Conservation (phyloP, 1,140 invertebrate species). For the Trialeurodes vaporariorum region DNA sequence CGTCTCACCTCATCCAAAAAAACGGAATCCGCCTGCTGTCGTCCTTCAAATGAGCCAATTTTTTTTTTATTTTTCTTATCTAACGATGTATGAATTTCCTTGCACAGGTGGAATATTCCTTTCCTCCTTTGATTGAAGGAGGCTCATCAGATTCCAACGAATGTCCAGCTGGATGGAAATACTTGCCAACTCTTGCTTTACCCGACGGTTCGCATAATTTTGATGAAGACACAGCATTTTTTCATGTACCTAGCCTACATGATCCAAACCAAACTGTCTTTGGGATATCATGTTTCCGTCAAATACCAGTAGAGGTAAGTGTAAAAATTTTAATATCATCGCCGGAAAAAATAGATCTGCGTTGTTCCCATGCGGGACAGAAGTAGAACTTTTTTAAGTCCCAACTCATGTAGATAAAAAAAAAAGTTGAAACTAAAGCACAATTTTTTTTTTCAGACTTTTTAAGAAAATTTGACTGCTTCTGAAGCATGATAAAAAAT, state of each 20-base stretch:
- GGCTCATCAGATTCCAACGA: constrained; percentile 52
- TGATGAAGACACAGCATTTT: constrained; percentile 90
- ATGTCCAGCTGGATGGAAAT: constrained; percentile 84
- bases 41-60: no score
- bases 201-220: constrained; percentile 98
- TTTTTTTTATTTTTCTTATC: no score
- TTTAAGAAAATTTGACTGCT: no score
- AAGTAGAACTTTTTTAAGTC: neutral
- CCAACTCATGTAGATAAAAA: neutral
- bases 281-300: constrained; percentile 94
- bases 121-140: constrained; percentile 72
- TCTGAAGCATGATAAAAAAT: no score
- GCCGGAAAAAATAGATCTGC: no score
- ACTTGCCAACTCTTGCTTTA: constrained; percentile 85
- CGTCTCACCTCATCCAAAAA: no score
- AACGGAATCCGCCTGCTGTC: no score
- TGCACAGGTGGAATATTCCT: constrained; percentile 86
- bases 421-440: neutral
- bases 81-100: constrained; percentile 19
- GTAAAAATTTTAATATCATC: no score
- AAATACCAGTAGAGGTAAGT: constrained; percentile 86
- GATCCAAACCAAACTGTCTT: constrained; percentile 77
- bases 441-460: neutral
- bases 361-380: no score
- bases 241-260: constrained; percentile 81